Conservation (phyloP, 92 coral and sea anemone species). For the Micromussa lordhowensis region DNA sequence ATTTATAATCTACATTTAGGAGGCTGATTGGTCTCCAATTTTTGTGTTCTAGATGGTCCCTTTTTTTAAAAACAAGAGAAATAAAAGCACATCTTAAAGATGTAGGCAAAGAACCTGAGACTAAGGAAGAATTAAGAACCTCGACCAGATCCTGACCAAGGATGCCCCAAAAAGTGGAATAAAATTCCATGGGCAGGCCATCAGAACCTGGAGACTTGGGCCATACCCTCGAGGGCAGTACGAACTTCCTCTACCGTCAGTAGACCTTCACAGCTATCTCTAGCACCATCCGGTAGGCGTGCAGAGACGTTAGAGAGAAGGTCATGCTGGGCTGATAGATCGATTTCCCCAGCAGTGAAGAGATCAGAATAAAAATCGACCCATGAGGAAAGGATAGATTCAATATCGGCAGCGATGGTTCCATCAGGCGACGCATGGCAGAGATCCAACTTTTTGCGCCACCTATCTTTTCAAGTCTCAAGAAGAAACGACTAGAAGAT, state of each 20-base stretch:
- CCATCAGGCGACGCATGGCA: not conserved
- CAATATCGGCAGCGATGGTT: not conserved
- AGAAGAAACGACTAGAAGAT: not conserved
- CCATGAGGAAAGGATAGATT: too few species aligned
- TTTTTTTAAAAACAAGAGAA: too few species aligned
- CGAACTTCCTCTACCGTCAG: too few species aligned
- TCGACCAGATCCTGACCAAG: constrained; percentile 11
- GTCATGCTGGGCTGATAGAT: not conserved
- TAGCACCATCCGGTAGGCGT: not conserved
- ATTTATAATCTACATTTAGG: constrained; percentile 39
- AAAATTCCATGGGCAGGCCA: constrained; percentile 37
- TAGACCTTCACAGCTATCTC: not conserved
- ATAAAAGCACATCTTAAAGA: too few species aligned
- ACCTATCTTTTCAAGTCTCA: too few species aligned
- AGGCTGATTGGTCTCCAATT: too few species aligned
- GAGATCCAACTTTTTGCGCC: not conserved
- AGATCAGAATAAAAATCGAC: not conserved
- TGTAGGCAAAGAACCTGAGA: too few species aligned
- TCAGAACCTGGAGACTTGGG: constrained; percentile 28
- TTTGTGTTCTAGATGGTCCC: too few species aligned
- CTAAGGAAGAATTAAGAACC: too few species aligned
- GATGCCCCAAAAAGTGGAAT: not conserved
- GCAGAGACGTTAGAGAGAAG: not conserved
- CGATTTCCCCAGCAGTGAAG: not conserved
- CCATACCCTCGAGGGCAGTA: constrained; percentile 29